A percentile compares a stretch with the other conserved stretches of the same genome.
Conservation (phyloP, 2,797 vertebrate species). For the Halcyon leucocephala region DNA sequence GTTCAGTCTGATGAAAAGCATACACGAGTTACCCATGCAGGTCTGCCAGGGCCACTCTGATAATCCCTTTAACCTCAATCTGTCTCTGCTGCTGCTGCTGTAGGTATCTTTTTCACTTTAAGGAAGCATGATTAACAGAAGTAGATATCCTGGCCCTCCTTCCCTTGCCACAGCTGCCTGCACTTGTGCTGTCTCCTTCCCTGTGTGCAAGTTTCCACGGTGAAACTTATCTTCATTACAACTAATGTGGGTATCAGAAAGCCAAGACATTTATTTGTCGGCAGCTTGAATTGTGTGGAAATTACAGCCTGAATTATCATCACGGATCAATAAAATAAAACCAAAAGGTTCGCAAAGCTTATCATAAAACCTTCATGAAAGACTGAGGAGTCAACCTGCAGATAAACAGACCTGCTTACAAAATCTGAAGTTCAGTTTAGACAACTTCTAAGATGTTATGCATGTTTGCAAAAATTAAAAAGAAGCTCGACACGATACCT, state of each 20-base stretch:
- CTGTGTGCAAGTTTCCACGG: not conserved
- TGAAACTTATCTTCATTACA: not conserved
- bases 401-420: not conserved
- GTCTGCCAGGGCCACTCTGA: not conserved
- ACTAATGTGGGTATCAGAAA: not conserved
- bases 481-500: not conserved
- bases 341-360: not conserved
- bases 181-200: not conserved
- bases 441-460: accelerated
- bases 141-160: not conserved
- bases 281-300: not conserved
- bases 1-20: not conserved
- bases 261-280: not conserved
- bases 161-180: not conserved
- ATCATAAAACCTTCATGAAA: not conserved
- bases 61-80: not conserved
- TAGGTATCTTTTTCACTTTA: not conserved
- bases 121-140: not conserved
- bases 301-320: not conserved
- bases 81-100: not conserved
- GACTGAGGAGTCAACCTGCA: not conserved
- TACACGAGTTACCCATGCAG: not conserved
- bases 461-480: not conserved
- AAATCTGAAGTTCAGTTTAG: not conserved
- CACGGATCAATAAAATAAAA: not conserved